phyloP scores from a whole-genome alignment of 2,113 vertebrate species.

The Sterna hirundo region DNA sequence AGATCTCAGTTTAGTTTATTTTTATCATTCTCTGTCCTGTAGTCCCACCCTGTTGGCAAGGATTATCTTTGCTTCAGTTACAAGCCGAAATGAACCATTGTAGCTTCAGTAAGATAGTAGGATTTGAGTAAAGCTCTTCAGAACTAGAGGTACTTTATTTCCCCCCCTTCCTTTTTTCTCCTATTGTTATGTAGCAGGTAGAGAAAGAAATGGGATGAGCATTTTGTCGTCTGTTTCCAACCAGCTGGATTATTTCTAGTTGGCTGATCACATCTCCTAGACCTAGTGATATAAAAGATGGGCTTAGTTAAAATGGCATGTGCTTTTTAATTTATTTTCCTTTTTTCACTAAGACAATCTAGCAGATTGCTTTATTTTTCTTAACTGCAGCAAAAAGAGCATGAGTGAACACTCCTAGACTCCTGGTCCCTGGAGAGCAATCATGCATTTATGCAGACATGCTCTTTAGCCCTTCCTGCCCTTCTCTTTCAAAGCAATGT shows the following conservation, averaged over 20 bases:
- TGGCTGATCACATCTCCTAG: neutral
- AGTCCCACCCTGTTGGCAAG: neutral
- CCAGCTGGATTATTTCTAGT: constrained; percentile 47
- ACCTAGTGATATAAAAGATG: constrained; percentile 17
- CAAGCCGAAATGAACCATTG: neutral
- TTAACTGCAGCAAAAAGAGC: neutral
- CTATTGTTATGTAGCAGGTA: neutral
- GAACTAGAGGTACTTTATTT: neutral
- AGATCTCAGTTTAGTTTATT: neutral
- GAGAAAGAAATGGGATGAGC: neutral
- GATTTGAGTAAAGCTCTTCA: neutral
- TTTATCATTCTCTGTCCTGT: neutral
- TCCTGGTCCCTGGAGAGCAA: neutral
- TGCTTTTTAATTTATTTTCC: constrained; percentile 1
- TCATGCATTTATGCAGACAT: neutral
- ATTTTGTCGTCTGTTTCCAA: neutral
- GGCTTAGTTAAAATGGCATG: neutral
- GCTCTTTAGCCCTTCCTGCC: neutral
- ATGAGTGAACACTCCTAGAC: neutral
- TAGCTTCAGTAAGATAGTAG: neutral
- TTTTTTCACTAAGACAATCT: neutral
- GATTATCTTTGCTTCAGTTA: neutral
- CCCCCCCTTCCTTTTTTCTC: accelerated
- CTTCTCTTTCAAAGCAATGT: neutral
- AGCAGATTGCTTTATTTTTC: constrained; percentile 30